Evolutionary conservation across 2,113 vertebrate genomes (phyloP).

Genomic region (Abramis brama): DNA sequence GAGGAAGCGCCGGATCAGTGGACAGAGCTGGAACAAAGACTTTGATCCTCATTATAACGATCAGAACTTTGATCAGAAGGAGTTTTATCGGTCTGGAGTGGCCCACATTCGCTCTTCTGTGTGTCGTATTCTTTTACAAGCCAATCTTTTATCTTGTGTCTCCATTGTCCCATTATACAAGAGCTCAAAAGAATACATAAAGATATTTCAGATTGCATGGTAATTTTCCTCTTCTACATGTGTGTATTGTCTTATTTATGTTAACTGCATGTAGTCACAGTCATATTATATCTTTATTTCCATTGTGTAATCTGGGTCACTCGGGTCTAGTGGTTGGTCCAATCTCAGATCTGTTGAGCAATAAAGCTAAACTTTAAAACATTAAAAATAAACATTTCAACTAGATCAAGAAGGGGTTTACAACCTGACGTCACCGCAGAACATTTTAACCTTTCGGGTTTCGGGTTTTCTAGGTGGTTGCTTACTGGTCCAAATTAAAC

Average conservation of each 20-base stretch:
- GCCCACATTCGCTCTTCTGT: background rate
- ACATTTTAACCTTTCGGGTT: background rate
- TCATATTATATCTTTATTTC: background rate
- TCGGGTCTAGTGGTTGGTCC: background rate
- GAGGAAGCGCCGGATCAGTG: constrained; percentile 62
- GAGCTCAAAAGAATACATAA: background rate
- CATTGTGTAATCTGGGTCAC: background rate
- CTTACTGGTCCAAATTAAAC: background rate
- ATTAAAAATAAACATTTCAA: background rate
- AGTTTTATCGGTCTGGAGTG: constrained; percentile 30
- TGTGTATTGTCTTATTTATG: background rate
- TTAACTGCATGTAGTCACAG: background rate
- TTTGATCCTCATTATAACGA: constrained; percentile 63
- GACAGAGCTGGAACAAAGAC: constrained; percentile 52
- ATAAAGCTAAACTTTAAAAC: background rate
- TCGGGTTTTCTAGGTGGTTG: background rate
- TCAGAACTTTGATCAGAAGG: constrained; percentile 50
- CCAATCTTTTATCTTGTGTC: no score
- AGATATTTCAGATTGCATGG: background rate
- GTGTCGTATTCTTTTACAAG: background rate
- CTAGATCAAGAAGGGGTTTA: no score
- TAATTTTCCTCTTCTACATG: background rate
- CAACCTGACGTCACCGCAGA: no score
- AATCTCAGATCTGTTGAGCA: background rate
- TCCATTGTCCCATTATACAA: background rate